These are phyloP conservation scores for Propithecus perrieri DNA, from an alignment of 2,797 vertebrate species.

Conservation along the genomic window DNA sequence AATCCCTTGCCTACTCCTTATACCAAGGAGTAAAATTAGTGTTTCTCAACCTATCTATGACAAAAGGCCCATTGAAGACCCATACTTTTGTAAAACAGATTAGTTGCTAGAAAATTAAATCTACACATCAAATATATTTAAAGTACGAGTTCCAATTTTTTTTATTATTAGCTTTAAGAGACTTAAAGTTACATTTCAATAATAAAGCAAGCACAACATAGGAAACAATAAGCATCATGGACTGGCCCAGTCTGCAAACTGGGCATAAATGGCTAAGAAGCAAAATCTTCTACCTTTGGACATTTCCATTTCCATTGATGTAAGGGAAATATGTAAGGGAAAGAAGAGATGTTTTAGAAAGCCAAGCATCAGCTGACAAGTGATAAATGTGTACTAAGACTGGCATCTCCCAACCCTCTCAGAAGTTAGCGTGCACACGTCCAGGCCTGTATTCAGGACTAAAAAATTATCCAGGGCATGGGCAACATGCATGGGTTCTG, in stretches of 20 bases:
- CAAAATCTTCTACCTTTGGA: not conserved
- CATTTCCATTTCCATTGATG: not conserved
- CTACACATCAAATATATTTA: constrained; percentile 29
- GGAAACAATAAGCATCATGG: not conserved
- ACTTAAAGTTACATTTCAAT: constrained; percentile 40
- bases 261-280: not conserved
- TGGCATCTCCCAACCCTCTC: not conserved
- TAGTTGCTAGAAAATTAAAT: constrained; percentile 37
- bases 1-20: not conserved
- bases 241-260: not conserved
- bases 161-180: constrained; percentile 41
- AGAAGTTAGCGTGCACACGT: not conserved
- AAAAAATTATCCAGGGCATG: not conserved
- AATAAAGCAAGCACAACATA: not conserved
- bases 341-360: not conserved
- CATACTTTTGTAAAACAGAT: not conserved
- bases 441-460: not conserved
- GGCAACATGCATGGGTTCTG: not conserved
- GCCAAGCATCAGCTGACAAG: not conserved
- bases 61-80: not conserved
- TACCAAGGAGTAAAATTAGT: not conserved
- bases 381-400: not conserved
- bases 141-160: constrained; percentile 12
- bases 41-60: constrained; percentile 8
- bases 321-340: not conserved